phyloP scores from a whole-genome alignment of 2,797 vertebrate species.

The Poecilia picta region DNA sequence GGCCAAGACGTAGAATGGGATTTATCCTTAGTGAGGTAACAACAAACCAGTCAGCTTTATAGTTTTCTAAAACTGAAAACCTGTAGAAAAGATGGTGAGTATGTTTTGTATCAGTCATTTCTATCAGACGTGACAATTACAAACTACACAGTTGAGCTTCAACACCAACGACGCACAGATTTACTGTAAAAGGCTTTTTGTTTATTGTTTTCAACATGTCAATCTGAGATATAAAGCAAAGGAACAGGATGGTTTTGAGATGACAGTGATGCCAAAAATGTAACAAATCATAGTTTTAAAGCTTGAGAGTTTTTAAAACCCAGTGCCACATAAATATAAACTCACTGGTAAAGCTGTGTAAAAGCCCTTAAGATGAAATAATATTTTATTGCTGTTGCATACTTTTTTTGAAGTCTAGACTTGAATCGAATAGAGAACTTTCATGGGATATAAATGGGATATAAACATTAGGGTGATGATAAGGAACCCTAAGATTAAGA shows the following conservation, averaged over 20 bases:
- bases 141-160: no score
- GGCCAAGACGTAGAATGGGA: not conserved
- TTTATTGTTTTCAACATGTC: slow-evolving; percentile 6
- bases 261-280: not conserved
- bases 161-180: not conserved
- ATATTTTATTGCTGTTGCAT: slow-evolving; percentile 2
- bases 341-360: not conserved
- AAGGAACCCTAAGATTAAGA: not conserved
- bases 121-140: not conserved
- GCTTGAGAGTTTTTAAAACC: not conserved
- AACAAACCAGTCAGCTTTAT: not conserved
- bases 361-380: not conserved
- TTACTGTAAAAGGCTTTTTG: not conserved
- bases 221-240: not conserved
- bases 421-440: not conserved
- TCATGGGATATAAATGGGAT: not conserved
- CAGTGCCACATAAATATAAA: not conserved
- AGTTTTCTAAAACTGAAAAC: not conserved
- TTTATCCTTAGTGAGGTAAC: not conserved
- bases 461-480: not conserved
- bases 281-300: not conserved
- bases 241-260: not conserved
- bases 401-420: not conserved
- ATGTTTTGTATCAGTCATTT: no score
- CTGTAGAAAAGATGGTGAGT: not conserved